Evolutionary conservation across 2,113 vertebrate species (phyloP).

Genomic region (Burhinus oedicnemus): DNA sequence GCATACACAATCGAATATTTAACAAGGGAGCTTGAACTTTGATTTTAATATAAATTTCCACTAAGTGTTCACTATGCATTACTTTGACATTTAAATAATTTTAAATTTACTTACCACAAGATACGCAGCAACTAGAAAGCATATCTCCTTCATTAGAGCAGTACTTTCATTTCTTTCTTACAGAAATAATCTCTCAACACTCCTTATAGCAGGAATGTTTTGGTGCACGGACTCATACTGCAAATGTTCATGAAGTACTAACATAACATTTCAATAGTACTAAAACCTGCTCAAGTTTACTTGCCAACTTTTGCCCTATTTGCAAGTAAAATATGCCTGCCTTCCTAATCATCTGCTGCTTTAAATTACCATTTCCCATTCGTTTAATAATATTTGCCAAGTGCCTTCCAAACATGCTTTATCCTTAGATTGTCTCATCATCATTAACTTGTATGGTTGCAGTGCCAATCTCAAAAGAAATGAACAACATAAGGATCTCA

Average conservation of each 20-base stretch:
- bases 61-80: background rate
- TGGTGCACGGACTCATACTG: background rate
- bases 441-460: background rate
- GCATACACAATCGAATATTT: background rate
- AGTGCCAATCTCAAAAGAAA: background rate
- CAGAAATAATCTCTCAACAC: background rate
- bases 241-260: slow-evolving; percentile 44
- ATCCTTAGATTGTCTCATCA: slow-evolving; percentile 37
- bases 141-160: background rate
- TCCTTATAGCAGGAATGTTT: background rate
- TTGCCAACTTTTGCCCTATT: slow-evolving; percentile 68
- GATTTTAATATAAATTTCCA: background rate
- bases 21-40: background rate
- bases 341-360: slow-evolving; percentile 69
- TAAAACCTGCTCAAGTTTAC: slow-evolving; percentile 65
- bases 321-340: slow-evolving; percentile 75
- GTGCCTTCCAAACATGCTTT: slow-evolving; percentile 55
- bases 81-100: background rate
- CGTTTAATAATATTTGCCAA: slow-evolving; percentile 71
- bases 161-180: background rate
- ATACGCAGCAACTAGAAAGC: background rate
- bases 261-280: slow-evolving; percentile 59
- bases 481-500: background rate
- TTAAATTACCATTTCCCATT: slow-evolving; percentile 74
- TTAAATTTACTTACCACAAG: slow-evolving; percentile 35